Conservation (phyloP, 2,113 vertebrate genomes). For the Bos indicus region DNA sequence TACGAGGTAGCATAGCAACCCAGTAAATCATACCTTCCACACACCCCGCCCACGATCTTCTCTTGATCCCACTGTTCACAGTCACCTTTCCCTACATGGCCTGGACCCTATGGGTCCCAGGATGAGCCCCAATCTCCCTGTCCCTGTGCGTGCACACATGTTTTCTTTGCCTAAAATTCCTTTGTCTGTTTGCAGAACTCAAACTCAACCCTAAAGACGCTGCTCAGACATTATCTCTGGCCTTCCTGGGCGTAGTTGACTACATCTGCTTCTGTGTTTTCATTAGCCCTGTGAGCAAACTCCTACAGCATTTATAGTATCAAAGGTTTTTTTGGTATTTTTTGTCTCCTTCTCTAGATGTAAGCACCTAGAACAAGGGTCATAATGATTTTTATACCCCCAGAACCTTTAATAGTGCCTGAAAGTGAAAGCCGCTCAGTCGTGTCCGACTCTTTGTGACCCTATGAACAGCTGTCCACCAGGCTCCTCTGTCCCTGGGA, state of each 20-base stretch:
- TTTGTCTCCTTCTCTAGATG: neutral
- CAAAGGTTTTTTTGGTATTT: neutral
- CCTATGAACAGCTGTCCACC: neutral
- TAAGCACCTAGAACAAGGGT: neutral
- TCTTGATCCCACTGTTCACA: neutral
- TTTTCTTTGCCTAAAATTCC: neutral
- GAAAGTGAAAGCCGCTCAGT: neutral
- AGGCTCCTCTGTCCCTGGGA: neutral
- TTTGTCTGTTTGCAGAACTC: neutral
- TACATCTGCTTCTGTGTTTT: neutral
- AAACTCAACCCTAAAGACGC: neutral
- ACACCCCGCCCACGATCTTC: neutral
- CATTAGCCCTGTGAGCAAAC: neutral
- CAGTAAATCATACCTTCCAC: neutral
- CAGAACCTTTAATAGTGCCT: neutral
- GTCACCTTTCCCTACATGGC: neutral
- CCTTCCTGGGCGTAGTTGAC: neutral
- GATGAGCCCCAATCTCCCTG: neutral
- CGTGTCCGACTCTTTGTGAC: rapidly evolving
- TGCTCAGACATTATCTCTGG: neutral
- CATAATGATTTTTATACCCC: neutral
- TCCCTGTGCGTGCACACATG: rapidly evolving
- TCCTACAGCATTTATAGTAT: neutral
- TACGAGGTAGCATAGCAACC: neutral
- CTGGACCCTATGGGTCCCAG: neutral